phyloP scores from a whole-genome alignment of 1,140 invertebrate species.

The Drosophila pseudoobscura region DNA sequence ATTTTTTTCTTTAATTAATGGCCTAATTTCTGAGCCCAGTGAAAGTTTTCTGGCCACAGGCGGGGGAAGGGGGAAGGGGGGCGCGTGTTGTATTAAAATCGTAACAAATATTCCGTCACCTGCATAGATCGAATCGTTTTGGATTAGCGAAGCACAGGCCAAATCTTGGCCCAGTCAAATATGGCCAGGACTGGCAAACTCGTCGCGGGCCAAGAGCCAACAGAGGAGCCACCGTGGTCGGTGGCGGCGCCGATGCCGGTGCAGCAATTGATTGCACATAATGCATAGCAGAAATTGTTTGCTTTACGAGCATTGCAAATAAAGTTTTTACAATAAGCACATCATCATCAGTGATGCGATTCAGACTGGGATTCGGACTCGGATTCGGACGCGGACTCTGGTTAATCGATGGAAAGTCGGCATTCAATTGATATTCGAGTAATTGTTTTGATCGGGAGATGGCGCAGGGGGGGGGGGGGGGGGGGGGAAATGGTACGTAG shows the following conservation, averaged over 20 bases:
- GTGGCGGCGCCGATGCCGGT: no score
- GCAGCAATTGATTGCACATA: constrained; percentile 47
- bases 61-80: constrained; percentile 5
- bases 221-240: background rate
- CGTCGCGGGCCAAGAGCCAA: background rate
- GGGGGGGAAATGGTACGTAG: constrained; percentile 2
- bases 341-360: constrained; percentile 40
- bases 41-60: constrained; percentile 50
- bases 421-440: constrained; percentile 28
- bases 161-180: constrained; percentile 27
- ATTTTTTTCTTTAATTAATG: constrained; percentile 51
- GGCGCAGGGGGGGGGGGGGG: background rate
- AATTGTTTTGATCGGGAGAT: background rate
- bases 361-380: background rate
- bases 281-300: constrained; percentile 39
- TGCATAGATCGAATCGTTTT: constrained; percentile 46
- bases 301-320: constrained; percentile 31
- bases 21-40: constrained; percentile 51
- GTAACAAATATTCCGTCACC: constrained; percentile 13
- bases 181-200: constrained; percentile 29
- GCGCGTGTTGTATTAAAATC: constrained; percentile 39
- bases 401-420: constrained; percentile 34
- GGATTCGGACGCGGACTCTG: constrained; percentile 1
- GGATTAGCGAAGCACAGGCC: constrained; percentile 27
- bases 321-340: constrained; percentile 37